phyloP scores from a whole-genome alignment of 92 coral and sea anemone species.

The Desmophyllum pertusum region DNA sequence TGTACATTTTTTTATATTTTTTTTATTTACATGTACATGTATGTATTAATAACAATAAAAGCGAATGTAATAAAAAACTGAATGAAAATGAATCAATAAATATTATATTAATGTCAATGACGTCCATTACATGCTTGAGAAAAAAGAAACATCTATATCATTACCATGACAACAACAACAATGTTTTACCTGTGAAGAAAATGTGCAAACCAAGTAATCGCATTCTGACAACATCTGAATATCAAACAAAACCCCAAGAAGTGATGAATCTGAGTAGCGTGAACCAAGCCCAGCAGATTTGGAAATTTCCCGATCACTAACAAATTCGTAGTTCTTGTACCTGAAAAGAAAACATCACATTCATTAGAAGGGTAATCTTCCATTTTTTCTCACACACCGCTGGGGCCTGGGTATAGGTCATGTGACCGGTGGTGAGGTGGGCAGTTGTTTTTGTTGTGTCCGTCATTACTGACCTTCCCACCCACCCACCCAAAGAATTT shows the following conservation, averaged over 20 bases:
- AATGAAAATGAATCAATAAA: too few species aligned
- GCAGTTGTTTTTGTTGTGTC: too few species aligned
- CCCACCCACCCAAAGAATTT: too few species aligned
- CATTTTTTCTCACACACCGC: not conserved
- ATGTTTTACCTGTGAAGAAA: slow-evolving; percentile 89
- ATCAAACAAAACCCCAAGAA: slow-evolving; percentile 97
- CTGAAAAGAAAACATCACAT: slow-evolving; percentile 50
- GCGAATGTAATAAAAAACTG: too few species aligned
- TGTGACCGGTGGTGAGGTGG: too few species aligned
- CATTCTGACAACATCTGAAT: slow-evolving; percentile 98
- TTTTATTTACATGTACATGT: too few species aligned
- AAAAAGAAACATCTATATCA: not conserved
- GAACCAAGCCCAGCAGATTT: slow-evolving; percentile 89
- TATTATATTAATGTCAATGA: too few species aligned
- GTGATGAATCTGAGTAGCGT: slow-evolving; percentile 86
- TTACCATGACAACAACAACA: not conserved
- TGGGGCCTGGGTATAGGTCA: too few species aligned
- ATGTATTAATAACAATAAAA: too few species aligned
- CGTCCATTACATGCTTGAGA: not conserved
- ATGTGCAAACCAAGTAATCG: slow-evolving; percentile 94
- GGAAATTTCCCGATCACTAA: slow-evolving; percentile 87
- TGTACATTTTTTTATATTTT: too few species aligned
- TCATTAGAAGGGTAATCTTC: not conserved
- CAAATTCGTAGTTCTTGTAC: slow-evolving; percentile 80
- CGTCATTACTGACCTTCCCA: too few species aligned